Percentiles rank a stretch among this genome's conserved stretches.
Conservation (phyloP, 2,888 invertebrate species). For the Sesia bembeciformis region DNA sequence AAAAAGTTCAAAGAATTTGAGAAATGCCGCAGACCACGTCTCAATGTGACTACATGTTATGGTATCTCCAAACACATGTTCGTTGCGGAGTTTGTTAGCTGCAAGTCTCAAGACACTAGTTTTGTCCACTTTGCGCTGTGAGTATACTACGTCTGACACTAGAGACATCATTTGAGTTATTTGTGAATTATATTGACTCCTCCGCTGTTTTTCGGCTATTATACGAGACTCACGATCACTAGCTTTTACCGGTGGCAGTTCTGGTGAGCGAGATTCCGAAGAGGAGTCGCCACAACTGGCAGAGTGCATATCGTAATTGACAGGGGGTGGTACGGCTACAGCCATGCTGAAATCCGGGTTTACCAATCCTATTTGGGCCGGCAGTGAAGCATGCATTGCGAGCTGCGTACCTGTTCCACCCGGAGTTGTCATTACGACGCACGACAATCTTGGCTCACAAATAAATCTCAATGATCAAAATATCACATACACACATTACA, state of each 20-base stretch:
- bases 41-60: conserved; percentile 61
- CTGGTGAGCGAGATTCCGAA: conserved; percentile 59
- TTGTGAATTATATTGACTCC: conserved; percentile 90
- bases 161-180: conserved; percentile 87
- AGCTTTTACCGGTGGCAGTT: conserved; percentile 61
- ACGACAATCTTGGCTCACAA: neutral
- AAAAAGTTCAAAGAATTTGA: conserved; percentile 78
- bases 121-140: conserved; percentile 91
- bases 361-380: conserved; percentile 29
- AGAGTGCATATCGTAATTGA: conserved; percentile 30
- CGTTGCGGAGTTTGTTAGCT: conserved; percentile 87
- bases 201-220: conserved; percentile 91
- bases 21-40: conserved; percentile 73
- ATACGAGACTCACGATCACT: conserved; percentile 88
- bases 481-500: neutral
- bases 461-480: neutral
- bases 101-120: conserved; percentile 91
- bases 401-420: conserved; percentile 32
- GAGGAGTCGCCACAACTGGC: conserved; percentile 55
- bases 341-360: conserved; percentile 38
- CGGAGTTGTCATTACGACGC: conserved; percentile 44
- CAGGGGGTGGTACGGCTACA: conserved; percentile 31
- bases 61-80: conserved; percentile 78
- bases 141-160: conserved; percentile 88
- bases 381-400: conserved; percentile 32